phyloP scores from a whole-genome alignment of 2,888 invertebrate species.

The Harpalus rufipes region DNA sequence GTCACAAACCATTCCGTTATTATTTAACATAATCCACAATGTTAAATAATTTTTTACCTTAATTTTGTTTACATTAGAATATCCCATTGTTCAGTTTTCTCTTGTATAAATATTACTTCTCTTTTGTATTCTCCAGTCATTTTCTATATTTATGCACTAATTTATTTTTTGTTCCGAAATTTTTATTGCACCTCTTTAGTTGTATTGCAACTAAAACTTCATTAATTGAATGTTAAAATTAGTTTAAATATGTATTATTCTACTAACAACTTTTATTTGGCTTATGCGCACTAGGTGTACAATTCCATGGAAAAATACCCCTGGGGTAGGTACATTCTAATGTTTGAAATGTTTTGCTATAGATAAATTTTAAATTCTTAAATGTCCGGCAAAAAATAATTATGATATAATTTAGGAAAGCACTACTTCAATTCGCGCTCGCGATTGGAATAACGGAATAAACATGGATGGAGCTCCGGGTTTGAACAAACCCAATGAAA shows the following conservation, averaged over 20 bases:
- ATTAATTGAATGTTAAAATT: constrained; percentile 38
- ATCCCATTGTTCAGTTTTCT: neutral
- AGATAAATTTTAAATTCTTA: neutral
- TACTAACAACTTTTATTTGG: constrained; percentile 68
- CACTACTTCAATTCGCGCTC: constrained; percentile 69
- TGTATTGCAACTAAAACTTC: constrained; percentile 61
- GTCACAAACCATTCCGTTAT: no score
- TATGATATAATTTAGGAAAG: constrained; percentile 67
- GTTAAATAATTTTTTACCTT: no score
- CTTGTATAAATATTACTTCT: constrained; percentile 3
- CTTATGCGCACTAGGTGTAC: constrained; percentile 79
- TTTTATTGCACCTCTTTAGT: constrained; percentile 63
- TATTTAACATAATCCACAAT: no score
- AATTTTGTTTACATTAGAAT: no score
- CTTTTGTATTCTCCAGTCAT: neutral
- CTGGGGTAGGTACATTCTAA: constrained; percentile 78
- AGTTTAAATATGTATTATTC: constrained; percentile 65
- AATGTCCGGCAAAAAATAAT: neutral
- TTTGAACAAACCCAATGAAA: constrained; percentile 81
- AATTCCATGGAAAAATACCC: constrained; percentile 83
- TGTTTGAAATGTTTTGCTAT: constrained; percentile 7
- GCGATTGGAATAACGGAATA: constrained; percentile 71
- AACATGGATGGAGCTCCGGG: constrained; percentile 69
- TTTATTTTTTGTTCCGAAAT: constrained; percentile 53
- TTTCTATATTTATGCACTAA: neutral